Base-by-base conservation (phyloP, 30 jellyfish, hydroid and myxozoan species). In the Phacellophora camtschatica region DNA sequence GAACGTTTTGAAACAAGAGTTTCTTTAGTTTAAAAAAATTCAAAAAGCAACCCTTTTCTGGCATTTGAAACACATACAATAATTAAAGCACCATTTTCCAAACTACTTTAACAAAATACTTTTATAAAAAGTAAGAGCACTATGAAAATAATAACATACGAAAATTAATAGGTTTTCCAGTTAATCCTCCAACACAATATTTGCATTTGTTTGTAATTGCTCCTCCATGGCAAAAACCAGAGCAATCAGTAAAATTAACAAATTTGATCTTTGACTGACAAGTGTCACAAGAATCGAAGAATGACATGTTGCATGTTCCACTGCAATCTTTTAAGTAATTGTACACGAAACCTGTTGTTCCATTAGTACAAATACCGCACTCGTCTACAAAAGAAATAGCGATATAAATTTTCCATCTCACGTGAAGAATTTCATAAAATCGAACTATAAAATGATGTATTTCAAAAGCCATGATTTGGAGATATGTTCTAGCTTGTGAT, bases 211-310 rank as follows among this genome's bases (percentile, higher is more conserved):
- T 56, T 7, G 25, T 64, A 15, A 31, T 24, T 5, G 95, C 95
- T 12, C 35, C 34, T 55, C 95, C 95, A 83, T 66, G 39, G 36
- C 95, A 83, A 11, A 16, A 83, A 32, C 95, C 95, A 50, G 57
- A 37, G 15, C 95, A 83, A 55, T 83, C 95, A 4, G 83, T 83
- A 71, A 23, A 83, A 55, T 83, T 83, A 13, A 27, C 45, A 5
- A 70, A 23, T 2, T 46, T 29, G 2, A 31, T 27, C 31, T 36
- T 64, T 6, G 34, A 19, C 24, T 36, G 82, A 22, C 95, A 83
- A 53, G 45, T 28, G 3, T 84, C 88, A 45, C 95, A 83, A 0
- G 69, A 19, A 10, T 62, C 88, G 24, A 19, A 59, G 41, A 43
- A 24, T 1, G 74, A 51, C 48, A 18, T 43, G 36, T 58, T 76